These are phyloP conservation scores for Anolis sagrei DNA, from an alignment of 2,113 vertebrate genomes.

Conservation along the genomic window DNA sequence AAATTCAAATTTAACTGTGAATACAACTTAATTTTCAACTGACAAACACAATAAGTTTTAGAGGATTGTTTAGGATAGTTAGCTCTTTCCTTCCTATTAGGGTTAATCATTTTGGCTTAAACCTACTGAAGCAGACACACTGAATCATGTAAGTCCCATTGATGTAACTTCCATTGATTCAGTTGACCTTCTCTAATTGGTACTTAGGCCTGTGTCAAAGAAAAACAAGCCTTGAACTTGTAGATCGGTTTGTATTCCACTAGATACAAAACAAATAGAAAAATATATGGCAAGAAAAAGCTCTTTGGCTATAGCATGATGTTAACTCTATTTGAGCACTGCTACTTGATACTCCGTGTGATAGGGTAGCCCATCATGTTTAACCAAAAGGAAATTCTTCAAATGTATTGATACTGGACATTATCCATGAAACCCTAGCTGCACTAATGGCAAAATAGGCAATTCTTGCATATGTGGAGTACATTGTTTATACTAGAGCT, in stretches of 20 bases:
- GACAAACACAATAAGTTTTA: not conserved
- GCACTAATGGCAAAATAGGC: not conserved
- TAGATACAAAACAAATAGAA: not conserved
- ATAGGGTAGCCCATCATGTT: not conserved
- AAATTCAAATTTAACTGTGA: conserved; percentile 18
- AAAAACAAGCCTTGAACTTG: not conserved
- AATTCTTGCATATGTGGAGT: not conserved
- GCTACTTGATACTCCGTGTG: not conserved
- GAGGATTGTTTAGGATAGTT: not conserved
- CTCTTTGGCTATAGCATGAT: not conserved
- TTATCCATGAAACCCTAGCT: not conserved
- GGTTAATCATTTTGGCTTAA: not conserved
- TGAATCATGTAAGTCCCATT: no score
- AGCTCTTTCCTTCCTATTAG: not conserved
- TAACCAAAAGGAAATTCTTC: not conserved
- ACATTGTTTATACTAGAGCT: not conserved
- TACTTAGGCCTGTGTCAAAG: not conserved
- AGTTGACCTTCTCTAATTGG: no score
- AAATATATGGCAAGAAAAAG: not conserved
- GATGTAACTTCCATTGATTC: no score
- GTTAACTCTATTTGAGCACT: not conserved
- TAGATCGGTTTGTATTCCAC: not conserved
- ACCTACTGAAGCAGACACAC: no score
- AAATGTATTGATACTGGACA: not conserved
- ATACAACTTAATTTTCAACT: not conserved